phyloP scores from a whole-genome alignment of 2,113 vertebrate genomes.

The Lamprotornis superbus region DNA sequence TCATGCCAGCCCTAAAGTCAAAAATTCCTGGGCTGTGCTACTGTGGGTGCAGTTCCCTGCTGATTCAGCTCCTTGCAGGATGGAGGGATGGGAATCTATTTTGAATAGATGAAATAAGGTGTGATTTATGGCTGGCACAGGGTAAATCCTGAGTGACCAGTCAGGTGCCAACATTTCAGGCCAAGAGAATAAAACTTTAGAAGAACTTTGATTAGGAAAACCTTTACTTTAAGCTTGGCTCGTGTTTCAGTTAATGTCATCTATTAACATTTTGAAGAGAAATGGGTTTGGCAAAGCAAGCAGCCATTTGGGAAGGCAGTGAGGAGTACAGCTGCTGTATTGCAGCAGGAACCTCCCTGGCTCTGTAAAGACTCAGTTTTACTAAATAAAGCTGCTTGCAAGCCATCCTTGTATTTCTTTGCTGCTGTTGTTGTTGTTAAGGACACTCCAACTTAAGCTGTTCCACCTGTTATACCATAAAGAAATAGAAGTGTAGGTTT shows the following conservation, averaged over 20 bases:
- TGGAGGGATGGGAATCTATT: background rate
- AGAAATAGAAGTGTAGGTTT: background rate
- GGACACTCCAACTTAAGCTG: background rate
- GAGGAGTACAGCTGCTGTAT: background rate
- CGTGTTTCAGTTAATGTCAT: background rate
- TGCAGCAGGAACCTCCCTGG: background rate
- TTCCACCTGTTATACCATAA: background rate
- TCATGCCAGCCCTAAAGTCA: background rate
- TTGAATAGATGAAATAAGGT: background rate
- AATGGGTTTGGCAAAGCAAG: conserved; percentile 16
- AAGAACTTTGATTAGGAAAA: background rate
- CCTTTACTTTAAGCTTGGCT: background rate
- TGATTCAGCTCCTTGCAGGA: background rate
- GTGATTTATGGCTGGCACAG: background rate
- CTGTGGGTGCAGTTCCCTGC: background rate
- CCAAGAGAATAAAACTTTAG: background rate
- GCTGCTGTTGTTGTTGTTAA: background rate
- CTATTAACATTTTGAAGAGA: conserved; percentile 16
- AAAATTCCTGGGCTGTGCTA: background rate
- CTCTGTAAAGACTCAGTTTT: background rate
- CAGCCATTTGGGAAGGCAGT: background rate
- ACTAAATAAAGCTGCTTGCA: background rate
- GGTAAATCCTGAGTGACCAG: background rate
- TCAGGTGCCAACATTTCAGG: background rate
- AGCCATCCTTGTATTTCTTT: background rate